Evolutionary conservation across 2,797 vertebrate genomes (phyloP).

Genomic region (Pelochelys cantorii): DNA sequence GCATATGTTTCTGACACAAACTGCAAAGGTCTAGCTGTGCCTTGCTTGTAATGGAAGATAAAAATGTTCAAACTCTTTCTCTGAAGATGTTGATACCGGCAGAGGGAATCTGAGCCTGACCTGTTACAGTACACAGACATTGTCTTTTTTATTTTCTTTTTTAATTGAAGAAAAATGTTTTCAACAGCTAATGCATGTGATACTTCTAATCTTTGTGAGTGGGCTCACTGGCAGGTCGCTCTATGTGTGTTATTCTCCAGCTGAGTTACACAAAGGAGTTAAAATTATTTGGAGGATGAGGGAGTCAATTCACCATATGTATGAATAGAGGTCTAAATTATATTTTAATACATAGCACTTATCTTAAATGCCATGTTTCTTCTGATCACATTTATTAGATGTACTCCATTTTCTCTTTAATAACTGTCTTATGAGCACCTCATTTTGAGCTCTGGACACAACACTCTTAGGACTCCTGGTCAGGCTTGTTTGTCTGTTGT

Average conservation of each 20-base stretch:
- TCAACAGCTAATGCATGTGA: not conserved
- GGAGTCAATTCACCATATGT: not conserved
- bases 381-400: not conserved
- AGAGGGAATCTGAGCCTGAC: not conserved
- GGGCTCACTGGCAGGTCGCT: not conserved
- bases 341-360: not conserved
- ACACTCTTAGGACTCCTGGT: not conserved
- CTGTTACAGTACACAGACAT: not conserved
- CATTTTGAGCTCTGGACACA: not conserved
- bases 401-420: not conserved
- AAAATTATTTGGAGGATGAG: not conserved
- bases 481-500: not conserved
- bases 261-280: fast-evolving
- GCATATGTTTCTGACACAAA: not conserved
- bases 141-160: not conserved
- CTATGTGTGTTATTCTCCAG: not conserved
- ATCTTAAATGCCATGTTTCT: not conserved
- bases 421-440: not conserved
- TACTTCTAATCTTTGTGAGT: fast-evolving
- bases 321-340: not conserved
- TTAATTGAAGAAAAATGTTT: not conserved
- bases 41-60: not conserved
- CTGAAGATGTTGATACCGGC: not conserved
- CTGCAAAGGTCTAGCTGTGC: not conserved
- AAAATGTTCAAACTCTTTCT: not conserved